Evolutionary conservation across 2,888 invertebrate genomes (phyloP), one percentile per base, ranked within the genome.

Genomic region (Chrysolina haemoptera): DNA sequence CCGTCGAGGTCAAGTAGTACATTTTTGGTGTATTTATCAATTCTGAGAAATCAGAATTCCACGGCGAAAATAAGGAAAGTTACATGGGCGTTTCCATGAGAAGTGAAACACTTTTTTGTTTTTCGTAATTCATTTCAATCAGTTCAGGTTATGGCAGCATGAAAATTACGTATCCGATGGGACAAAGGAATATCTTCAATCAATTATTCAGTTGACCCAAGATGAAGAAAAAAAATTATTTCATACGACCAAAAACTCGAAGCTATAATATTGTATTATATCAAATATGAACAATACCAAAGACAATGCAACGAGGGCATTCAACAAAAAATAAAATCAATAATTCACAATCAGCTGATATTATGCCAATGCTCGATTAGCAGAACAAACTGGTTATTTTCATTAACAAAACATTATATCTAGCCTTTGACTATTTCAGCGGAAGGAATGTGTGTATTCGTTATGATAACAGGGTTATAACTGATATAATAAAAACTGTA

Each of bases 261-360:
- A 43, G 4, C 12, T 14, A 43, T 12, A 14, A 11, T 43, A 43
- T 43, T 14, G 4, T 12, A 4, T 43, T 1, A 14, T 1, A 43
- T 27, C 1, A 27, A 27, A 27, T 27, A n/a, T n/a, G n/a, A n/a
- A n/a, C n/a, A 27, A 43, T 43, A 2, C 4, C 10, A 43, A 14
- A 14, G 12, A 46, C 46, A 46, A 9, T n/a, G 48, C 48, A 27
- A 27, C 16, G 48, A 48, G 16, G 10, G 11, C 8, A 48, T 16
- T 6, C 48, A n/a, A 10, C 18, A 5, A 22, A 20, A 12, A 1
- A 53, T 3, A 14, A 11, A 18, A 53, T 18, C 14, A 59, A 9
- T 59, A 14, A 27, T 59, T 27, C 11, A 18, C 20, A 20, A 59
- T 59, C 59, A 59, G 59, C 59, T 59, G 59, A 35, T 59, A 35